A percentile compares a stretch with the other conserved stretches of the same genome.
These are phyloP conservation scores for Macroteleia sp. DNA, from an alignment of 2,888 invertebrate genomes.

Conservation along the genomic window DNA sequence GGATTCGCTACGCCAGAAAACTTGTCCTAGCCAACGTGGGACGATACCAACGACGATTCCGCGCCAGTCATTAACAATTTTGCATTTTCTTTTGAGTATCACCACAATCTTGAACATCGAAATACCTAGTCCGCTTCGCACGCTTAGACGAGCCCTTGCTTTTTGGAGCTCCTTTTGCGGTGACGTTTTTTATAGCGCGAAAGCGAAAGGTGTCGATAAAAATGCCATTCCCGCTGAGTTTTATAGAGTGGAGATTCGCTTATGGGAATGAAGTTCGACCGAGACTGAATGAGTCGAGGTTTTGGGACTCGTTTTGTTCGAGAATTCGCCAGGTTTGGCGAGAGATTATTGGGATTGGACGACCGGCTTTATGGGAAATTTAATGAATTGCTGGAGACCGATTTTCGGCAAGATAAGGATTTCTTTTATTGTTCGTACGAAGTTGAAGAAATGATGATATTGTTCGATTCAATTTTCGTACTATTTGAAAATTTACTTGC, in stretches of 20 bases:
- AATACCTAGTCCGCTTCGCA: conserved; percentile 47
- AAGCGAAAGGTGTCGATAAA: conserved; percentile 57
- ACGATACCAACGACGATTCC: conserved; percentile 52
- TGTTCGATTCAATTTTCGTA: no score
- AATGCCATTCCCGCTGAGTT: conserved; percentile 56
- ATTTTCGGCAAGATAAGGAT: conserved; percentile 24
- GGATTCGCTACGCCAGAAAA: conserved; percentile 67
- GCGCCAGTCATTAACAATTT: conserved; percentile 63
- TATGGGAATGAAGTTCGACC: conserved; percentile 41
- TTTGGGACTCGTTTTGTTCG: conserved; percentile 22
- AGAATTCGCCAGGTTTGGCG: conserved; percentile 8
- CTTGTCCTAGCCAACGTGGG: conserved; percentile 56
- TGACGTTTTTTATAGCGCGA: conserved; percentile 45
- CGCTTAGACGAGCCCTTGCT: conserved; percentile 29
- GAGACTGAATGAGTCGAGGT: conserved; percentile 32
- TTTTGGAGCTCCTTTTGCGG: conserved; percentile 41
- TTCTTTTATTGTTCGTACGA: conserved; percentile 11
- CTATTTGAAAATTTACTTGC: no score
- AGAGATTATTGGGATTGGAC: neutral
- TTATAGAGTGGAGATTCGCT: conserved; percentile 45
- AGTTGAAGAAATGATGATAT: no score
- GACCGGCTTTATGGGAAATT: conserved; percentile 21
- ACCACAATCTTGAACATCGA: conserved; percentile 42
- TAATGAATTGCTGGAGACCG: conserved; percentile 39
- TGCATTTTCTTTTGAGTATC: conserved; percentile 65